Percentiles rank a stretch among this genome's conserved stretches.
phyloP scores from a whole-genome alignment of 1,140 invertebrate genomes.

The Drepana arcuata region DNA sequence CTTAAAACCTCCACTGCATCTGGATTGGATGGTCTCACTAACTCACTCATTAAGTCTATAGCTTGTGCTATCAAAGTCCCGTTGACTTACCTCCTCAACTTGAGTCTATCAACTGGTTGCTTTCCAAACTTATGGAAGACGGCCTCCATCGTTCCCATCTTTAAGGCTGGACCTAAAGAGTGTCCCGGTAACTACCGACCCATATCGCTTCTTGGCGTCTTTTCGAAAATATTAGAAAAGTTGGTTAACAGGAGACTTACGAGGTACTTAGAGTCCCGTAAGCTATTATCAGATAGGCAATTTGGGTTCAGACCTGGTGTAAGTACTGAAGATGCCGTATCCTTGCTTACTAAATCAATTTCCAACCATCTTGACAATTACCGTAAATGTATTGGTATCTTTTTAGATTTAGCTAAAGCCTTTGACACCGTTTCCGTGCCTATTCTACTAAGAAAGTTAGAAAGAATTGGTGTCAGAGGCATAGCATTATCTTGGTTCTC shows the following conservation, averaged over 20 bases:
- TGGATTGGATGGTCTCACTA: too few relatives aligned
- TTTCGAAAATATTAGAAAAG: constrained; percentile 13
- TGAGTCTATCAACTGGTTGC: background rate
- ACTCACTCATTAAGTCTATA: constrained; percentile 6
- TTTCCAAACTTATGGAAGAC: background rate
- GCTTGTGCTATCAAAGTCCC: background rate
- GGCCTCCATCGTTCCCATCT: background rate
- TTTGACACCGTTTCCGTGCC: constrained; percentile 3
- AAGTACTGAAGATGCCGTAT: background rate
- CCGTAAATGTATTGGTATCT: background rate
- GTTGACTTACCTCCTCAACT: background rate
- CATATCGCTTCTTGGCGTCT: constrained; percentile 2
- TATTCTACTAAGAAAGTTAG: background rate
- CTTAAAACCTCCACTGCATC: too few relatives aligned
- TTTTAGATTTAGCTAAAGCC: constrained; percentile 2
- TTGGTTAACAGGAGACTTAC: constrained; percentile 3
- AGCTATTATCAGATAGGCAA: background rate
- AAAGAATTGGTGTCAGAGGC: background rate
- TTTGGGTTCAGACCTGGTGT: background rate
- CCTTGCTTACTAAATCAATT: background rate
- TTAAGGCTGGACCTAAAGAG: background rate
- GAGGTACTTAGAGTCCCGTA: background rate
- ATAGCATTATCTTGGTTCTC: background rate
- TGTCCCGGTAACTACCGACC: constrained; percentile 7
- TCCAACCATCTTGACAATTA: background rate